phyloP scores from a whole-genome alignment of 2,113 vertebrate species.

The Rhea pennata region DNA sequence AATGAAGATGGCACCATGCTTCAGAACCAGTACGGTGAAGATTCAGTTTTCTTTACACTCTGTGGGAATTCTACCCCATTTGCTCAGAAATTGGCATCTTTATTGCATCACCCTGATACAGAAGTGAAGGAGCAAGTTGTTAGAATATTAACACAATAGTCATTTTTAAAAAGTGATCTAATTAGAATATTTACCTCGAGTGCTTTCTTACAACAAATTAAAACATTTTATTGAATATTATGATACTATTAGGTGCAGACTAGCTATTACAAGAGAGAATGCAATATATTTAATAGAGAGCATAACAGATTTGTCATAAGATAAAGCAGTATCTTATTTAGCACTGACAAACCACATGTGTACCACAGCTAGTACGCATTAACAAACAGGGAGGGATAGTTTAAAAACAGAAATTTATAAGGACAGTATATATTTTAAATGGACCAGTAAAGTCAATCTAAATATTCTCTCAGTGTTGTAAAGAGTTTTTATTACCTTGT shows the following conservation, averaged over 20 bases:
- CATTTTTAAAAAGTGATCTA: not conserved
- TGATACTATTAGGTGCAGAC: not conserved
- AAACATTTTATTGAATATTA: not conserved
- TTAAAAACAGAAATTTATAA: not conserved
- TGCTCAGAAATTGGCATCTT: slow-evolving; percentile 79
- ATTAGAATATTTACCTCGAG: not conserved
- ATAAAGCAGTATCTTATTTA: not conserved
- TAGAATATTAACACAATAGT: slow-evolving; percentile 73
- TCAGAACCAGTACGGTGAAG: slow-evolving; percentile 73
- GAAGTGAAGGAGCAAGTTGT: slow-evolving; percentile 89
- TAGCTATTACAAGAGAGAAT: not conserved
- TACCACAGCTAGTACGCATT: not conserved
- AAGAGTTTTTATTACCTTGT: not conserved
- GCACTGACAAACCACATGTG: not conserved
- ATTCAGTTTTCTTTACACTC: slow-evolving; percentile 85
- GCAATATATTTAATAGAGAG: not conserved
- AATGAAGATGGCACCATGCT: slow-evolving; percentile 2
- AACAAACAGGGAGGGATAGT: not conserved
- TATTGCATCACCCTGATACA: slow-evolving; percentile 83
- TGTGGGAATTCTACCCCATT: slow-evolving; percentile 81
- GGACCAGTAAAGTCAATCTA: not conserved
- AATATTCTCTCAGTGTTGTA: not conserved
- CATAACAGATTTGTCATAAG: not conserved
- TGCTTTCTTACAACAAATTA: not conserved
- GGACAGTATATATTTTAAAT: not conserved